Conservation (phyloP, 2,888 invertebrate species). For the Bellardia bayeri region DNA sequence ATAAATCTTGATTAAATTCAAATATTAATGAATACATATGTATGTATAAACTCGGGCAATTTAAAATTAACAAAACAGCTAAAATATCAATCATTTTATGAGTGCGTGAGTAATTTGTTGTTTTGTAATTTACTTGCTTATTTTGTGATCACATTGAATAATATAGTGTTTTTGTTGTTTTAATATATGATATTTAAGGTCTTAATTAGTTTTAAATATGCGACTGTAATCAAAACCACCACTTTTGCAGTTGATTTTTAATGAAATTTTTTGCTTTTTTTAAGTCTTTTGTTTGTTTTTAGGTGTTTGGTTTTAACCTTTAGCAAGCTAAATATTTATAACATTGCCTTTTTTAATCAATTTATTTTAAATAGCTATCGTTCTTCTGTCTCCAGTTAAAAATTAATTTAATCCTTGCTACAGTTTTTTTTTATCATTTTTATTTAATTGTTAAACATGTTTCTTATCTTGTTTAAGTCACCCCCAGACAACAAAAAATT, state of each 20-base stretch:
- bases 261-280: constrained; percentile 7
- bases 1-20: constrained; percentile 65
- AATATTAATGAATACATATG: constrained; percentile 40
- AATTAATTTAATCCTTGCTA: constrained; percentile 42
- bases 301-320: constrained; percentile 32
- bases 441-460: constrained; percentile 70
- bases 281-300: constrained; percentile 47
- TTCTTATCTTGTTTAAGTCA: constrained; percentile 73
- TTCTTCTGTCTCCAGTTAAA: background rate
- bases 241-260: constrained; percentile 9
- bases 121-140: background rate
- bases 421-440: constrained; percentile 58
- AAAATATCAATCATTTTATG: constrained; percentile 34
- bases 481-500: constrained; percentile 53
- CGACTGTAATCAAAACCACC: background rate
- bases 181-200: background rate
- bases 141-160: background rate
- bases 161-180: background rate
- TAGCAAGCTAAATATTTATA: background rate
- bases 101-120: constrained; percentile 53
- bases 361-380: background rate
- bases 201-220: background rate
- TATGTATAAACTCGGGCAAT: background rate
- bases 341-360: background rate
- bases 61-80: constrained; percentile 2